Evolutionary conservation across 1,140 invertebrate species (phyloP), one percentile per base, ranked within the genome.

Genomic region (Formica selysi): DNA sequence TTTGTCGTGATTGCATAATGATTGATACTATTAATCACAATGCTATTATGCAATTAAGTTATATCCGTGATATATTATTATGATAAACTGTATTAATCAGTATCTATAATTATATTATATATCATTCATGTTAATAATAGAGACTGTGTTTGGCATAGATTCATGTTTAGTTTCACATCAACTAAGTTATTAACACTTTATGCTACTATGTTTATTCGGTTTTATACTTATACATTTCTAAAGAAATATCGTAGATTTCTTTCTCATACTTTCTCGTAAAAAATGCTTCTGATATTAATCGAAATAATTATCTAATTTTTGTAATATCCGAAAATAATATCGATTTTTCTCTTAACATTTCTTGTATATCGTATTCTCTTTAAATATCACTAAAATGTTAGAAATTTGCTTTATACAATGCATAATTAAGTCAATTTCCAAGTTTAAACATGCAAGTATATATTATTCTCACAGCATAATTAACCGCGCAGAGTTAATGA

Each of bases 31-130:
- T 79, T 54, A 78, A 65, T 65, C 44, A 19, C 36, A 44, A 57
- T 22, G 0, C 3, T 41, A n/a, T 62, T 73, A 48, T n/a, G 26
- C 38, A 73, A 83, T 83, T 61, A 83, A 83, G 73, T 83, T 61
- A 71, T 26, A n/a, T 0, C 7, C 22, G n/a, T 41, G 36, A 71
- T 81, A 32, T 61, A 61, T 81, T 16, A 57, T 19, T 11, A 57
- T 16, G n/a, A 4, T 36, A 54, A 29, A 41, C 64, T 57, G 13
- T 4, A 32, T 1, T n/a, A 26, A 32, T n/a, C 44, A 7, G 0
- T 61, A 36, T 32, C 4, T 54, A 44, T 73, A 61, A 83, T 83
- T 73, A 62, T 73, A 32, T 36, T 2, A 3, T 8, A 44, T 22
- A 57, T 70, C 11, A 38, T 76, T 32, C 22, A 10, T 36, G 10